A percentile compares a stretch with the other conserved stretches of the same genome.
Evolutionary conservation across 2,888 invertebrate genomes (phyloP).

Genomic region (Steinernema scapterisci): DNA sequence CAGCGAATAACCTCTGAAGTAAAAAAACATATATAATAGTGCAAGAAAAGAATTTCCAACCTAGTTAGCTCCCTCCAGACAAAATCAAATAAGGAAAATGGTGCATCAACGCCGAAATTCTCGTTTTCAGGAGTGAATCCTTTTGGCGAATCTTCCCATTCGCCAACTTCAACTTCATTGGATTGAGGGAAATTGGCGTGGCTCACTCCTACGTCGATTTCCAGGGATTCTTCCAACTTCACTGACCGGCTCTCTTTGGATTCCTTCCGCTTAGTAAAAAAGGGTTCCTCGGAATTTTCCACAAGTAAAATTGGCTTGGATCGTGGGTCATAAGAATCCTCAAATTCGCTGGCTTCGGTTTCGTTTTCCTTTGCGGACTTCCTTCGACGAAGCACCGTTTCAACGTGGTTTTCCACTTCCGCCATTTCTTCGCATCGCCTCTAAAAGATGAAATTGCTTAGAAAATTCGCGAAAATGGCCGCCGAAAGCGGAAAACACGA

Average conservation of each 20-base stretch:
- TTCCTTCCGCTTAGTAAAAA: not conserved
- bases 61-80: constrained; percentile 61
- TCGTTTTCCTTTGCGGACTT: constrained; percentile 1
- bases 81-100: constrained; percentile 36
- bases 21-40: not conserved
- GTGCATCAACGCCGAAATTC: no score
- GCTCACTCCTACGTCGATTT: not conserved
- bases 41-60: constrained; percentile 36
- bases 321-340: no score
- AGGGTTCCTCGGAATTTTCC: not conserved
- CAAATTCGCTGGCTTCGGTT: not conserved
- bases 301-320: no score
- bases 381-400: not conserved
- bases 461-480: no score
- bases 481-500: no score
- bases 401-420: not conserved
- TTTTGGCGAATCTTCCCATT: not conserved
- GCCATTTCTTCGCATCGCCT: not conserved
- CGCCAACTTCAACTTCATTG: not conserved
- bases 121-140: no score
- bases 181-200: no score
- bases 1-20: constrained; percentile 78
- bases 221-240: constrained; percentile 5
- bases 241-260: not conserved
- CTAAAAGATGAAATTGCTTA: no score